These are phyloP conservation scores for Chiroxiphia lanceolata DNA, from an alignment of 2,797 vertebrate genomes.

Conservation along the genomic window DNA sequence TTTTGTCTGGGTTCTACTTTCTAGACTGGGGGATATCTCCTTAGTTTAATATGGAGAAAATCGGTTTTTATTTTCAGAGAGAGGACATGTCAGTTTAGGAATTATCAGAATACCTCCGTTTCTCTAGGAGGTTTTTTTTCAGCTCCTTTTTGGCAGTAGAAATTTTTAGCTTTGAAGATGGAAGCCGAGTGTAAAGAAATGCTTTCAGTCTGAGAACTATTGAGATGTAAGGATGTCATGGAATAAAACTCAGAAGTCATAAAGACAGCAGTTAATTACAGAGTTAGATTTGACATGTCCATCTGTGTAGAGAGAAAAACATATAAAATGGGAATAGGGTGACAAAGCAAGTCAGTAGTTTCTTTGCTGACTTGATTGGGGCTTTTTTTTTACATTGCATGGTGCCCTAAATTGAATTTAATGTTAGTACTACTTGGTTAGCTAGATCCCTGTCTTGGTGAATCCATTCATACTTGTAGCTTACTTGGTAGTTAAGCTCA, in stretches of 20 bases:
- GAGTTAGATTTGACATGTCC: not conserved
- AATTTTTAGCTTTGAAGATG: not conserved
- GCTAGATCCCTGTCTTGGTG: not conserved
- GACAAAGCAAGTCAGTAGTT: not conserved
- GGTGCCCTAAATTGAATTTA: not conserved
- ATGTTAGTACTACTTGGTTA: not conserved
- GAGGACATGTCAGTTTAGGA: not conserved
- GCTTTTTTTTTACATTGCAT: not conserved
- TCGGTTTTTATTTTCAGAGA: not conserved
- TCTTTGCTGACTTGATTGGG: fast-evolving
- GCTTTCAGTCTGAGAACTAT: not conserved
- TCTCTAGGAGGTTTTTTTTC: not conserved
- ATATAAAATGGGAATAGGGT: not conserved
- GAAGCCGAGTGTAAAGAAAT: not conserved
- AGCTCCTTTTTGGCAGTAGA: not conserved
- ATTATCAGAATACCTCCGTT: not conserved
- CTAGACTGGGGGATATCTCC: not conserved
- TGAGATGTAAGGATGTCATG: not conserved
- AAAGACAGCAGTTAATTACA: not conserved
- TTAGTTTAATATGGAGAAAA: not conserved
- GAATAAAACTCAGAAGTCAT: not conserved
- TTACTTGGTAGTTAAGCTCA: not conserved
- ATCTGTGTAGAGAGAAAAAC: not conserved
- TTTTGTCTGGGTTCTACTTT: not conserved
- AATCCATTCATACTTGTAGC: not conserved